Evolutionary conservation across 2,113 vertebrate genomes (phyloP).

Genomic region (Malurus alboscapulatus): DNA sequence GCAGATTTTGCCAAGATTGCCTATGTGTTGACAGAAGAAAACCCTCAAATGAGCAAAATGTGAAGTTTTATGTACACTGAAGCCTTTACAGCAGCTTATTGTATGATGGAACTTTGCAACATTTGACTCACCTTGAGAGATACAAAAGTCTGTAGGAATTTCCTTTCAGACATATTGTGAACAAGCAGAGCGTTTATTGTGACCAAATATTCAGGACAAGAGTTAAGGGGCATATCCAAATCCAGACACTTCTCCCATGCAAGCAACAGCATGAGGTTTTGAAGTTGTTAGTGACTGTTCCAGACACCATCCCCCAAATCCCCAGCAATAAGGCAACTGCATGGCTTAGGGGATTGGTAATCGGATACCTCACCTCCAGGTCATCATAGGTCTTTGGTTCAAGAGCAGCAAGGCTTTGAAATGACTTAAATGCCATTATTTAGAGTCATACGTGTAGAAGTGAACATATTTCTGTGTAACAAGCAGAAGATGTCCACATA

Average conservation of each 20-base stretch:
- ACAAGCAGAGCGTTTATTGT: neutral
- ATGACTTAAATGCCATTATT: neutral
- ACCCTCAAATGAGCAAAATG: neutral
- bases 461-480: neutral
- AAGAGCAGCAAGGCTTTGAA: slow-evolving; percentile 1
- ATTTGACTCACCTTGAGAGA: neutral
- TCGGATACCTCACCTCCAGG: slow-evolving; percentile 41
- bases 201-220: neutral
- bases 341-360: slow-evolving; percentile 54
- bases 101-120: neutral
- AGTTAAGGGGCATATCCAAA: neutral
- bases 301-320: slow-evolving; percentile 44
- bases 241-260: fast-evolving
- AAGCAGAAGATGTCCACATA: neutral
- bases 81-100: neutral
- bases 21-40: neutral
- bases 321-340: slow-evolving; percentile 29
- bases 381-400: slow-evolving; percentile 24
- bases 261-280: neutral
- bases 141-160: neutral
- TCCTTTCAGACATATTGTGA: neutral
- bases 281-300: neutral
- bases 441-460: neutral
- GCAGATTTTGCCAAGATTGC: neutral
- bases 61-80: neutral